Evolutionary conservation across 2,797 vertebrate genomes (phyloP).

Genomic region (Enteromius mattozi): DNA sequence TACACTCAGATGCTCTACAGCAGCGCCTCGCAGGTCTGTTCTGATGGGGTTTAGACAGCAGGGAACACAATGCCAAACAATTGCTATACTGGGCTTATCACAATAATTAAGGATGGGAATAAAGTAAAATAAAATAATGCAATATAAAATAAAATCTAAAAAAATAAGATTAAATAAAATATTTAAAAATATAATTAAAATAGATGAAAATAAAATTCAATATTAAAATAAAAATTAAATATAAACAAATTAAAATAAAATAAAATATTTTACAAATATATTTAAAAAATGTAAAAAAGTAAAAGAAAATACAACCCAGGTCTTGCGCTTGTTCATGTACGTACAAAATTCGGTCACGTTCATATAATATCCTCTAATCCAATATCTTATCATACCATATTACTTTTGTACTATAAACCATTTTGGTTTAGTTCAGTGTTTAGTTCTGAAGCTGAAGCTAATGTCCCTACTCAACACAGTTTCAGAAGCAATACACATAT

Average conservation of each 20-base stretch:
- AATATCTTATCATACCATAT: not conserved
- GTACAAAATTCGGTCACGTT: not conserved
- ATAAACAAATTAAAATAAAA: no score
- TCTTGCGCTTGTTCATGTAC: not conserved
- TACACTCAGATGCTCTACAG: slow-evolving; percentile 80
- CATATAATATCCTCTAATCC: not conserved
- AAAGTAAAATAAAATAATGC: not conserved
- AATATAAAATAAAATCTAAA: not conserved
- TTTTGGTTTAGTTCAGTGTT: not conserved
- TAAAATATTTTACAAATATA: no score
- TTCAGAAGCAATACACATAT: not conserved
- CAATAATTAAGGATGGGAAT: not conserved
- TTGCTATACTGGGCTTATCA: not conserved
- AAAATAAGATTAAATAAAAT: not conserved
- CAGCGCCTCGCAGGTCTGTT: slow-evolving; percentile 67
- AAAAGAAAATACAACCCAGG: not conserved
- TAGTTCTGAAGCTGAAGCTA: not conserved
- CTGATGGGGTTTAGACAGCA: not conserved
- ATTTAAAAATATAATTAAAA: not conserved
- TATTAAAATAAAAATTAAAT: not conserved
- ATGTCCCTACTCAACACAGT: not conserved
- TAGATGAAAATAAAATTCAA: not conserved
- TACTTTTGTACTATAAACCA: not conserved
- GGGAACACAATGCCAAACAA: not conserved
- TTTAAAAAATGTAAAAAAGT: no score